A percentile compares a stretch with the other conserved stretches of the same genome.
phyloP scores from a whole-genome alignment of 1,140 invertebrate genomes.

The Ruditapes philippinarum region DNA sequence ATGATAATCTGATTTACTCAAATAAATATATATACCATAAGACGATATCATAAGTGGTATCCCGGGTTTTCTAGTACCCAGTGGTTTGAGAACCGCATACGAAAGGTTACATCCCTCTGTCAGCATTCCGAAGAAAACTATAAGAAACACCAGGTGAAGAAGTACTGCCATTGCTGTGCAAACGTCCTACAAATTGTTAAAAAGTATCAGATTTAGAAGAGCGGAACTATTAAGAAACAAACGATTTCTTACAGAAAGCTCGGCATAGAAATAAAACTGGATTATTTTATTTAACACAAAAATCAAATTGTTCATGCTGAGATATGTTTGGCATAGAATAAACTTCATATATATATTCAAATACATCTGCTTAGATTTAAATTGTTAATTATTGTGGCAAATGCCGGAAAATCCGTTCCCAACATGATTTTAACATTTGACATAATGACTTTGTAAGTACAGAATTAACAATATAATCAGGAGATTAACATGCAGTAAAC shows the following conservation, averaged over 20 bases:
- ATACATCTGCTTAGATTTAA: neutral
- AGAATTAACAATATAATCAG: too few relatives aligned
- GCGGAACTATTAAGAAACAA: neutral
- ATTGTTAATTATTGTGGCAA: too few relatives aligned
- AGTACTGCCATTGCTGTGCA: slow-evolving; percentile 12
- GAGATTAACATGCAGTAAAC: too few relatives aligned
- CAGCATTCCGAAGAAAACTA: slow-evolving; percentile 38
- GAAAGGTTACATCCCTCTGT: slow-evolving; percentile 10
- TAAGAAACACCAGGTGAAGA: neutral
- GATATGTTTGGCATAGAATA: neutral
- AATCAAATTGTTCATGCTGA: too few relatives aligned
- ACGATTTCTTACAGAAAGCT: neutral
- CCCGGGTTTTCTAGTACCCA: neutral
- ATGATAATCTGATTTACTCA: too few relatives aligned
- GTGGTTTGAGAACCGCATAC: neutral
- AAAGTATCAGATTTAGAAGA: neutral
- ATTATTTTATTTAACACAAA: neutral
- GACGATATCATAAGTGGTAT: neutral
- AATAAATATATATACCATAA: neutral
- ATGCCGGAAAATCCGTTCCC: too few relatives aligned
- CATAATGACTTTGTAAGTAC: too few relatives aligned
- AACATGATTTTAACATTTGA: too few relatives aligned
- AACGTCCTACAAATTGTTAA: neutral
- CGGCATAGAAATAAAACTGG: too few relatives aligned
- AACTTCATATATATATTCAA: neutral